These are phyloP conservation scores for Lagodon rhomboides DNA, from an alignment of 2,797 vertebrate genomes.

Conservation along the genomic window DNA sequence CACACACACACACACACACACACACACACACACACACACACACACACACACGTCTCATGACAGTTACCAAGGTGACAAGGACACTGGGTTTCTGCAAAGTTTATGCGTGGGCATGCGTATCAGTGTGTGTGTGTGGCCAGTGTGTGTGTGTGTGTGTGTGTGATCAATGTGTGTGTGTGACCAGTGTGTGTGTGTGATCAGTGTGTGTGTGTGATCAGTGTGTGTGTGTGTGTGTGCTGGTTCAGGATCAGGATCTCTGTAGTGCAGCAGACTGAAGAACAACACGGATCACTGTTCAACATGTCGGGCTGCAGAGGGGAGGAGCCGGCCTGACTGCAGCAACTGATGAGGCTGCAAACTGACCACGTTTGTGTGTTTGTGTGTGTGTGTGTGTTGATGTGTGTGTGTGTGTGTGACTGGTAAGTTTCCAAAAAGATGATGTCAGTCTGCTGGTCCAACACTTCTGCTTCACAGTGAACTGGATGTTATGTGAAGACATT, in stretches of 20 bases:
- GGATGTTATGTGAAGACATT: too few species aligned
- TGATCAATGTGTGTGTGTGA: not conserved
- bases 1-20: constrained; percentile 26
- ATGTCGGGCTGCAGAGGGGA: not conserved
- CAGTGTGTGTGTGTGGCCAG: not conserved
- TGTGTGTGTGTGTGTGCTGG: not conserved
- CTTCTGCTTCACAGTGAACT: too few species aligned
- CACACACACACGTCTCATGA: constrained; percentile 31
- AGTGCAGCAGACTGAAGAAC: not conserved
- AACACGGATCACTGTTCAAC: not conserved
- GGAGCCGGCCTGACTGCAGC: not conserved
- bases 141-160: not conserved
- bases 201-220: not conserved
- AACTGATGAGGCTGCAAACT: too few species aligned
- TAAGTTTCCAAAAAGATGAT: too few species aligned
- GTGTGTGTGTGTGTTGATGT: too few species aligned
- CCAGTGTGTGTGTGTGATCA: too few species aligned
- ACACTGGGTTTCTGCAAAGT: constrained; percentile 12
- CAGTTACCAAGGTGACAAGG: constrained; percentile 79
- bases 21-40: constrained; percentile 26
- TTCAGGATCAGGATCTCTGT: not conserved
- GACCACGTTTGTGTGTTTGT: too few species aligned
- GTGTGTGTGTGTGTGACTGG: too few species aligned
- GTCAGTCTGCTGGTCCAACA: too few species aligned
- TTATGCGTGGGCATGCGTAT: not conserved